A percentile compares a stretch with the other conserved stretches of the same genome.
These are phyloP conservation scores for Drosophila navojoa DNA, from an alignment of 1,140 invertebrate genomes.

Conservation along the genomic window DNA sequence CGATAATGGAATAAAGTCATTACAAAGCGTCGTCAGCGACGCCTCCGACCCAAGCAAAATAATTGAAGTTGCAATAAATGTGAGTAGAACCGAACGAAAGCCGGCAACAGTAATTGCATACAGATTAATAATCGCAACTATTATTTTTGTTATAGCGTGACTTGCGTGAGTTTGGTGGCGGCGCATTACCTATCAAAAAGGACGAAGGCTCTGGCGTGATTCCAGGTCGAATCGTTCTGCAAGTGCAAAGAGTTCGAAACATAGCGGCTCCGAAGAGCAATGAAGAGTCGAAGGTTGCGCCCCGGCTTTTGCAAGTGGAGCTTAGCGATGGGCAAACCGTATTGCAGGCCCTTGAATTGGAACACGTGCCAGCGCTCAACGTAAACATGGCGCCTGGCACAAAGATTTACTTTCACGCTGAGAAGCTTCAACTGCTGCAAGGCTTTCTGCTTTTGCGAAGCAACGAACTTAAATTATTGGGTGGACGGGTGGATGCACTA, in stretches of 20 bases:
- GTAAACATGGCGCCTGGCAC: conserved; percentile 91
- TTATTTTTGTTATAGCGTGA: conserved; percentile 87
- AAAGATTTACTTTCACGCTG: conserved; percentile 86
- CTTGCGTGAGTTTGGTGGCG: conserved; percentile 90
- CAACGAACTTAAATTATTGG: conserved; percentile 88
- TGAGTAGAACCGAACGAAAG: conserved; percentile 19
- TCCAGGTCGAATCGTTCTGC: conserved; percentile 90
- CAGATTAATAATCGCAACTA: neutral
- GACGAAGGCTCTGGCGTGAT: conserved; percentile 86
- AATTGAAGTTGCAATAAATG: conserved; percentile 68
- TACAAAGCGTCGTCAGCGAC: conserved; percentile 38
- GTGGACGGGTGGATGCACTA: conserved; percentile 91
- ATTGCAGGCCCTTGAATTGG: conserved; percentile 89
- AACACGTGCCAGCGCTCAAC: conserved; percentile 87
- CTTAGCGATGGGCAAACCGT: conserved; percentile 93
- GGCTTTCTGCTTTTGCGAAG: conserved; percentile 90
- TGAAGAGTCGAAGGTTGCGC: conserved; percentile 92
- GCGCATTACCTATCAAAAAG: conserved; percentile 85
- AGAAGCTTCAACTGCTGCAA: conserved; percentile 86
- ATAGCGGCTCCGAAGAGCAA: conserved; percentile 95
- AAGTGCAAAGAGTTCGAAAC: conserved; percentile 94
- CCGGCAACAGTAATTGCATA: neutral
- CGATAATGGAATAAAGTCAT: conserved; percentile 47
- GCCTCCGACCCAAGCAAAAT: conserved; percentile 56
- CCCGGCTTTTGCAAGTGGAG: conserved; percentile 92